phyloP scores from a whole-genome alignment of 2,113 vertebrate genomes.

The Thermophis baileyi region DNA sequence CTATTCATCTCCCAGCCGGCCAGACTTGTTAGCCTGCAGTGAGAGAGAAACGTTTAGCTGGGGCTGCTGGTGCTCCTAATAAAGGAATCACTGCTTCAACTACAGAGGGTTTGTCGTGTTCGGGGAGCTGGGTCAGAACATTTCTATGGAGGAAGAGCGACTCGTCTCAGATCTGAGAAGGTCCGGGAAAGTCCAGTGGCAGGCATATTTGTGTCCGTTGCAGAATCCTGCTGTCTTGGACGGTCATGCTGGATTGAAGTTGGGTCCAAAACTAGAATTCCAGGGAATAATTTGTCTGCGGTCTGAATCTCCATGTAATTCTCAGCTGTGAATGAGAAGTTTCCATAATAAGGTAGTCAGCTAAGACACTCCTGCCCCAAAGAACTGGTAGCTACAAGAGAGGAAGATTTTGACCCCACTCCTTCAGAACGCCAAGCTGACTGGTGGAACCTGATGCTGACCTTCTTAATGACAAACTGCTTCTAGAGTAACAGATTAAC shows the following conservation, averaged over 20 bases:
- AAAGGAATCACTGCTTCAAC: too few species aligned
- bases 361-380: background rate
- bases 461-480: background rate
- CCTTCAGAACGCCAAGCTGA: background rate
- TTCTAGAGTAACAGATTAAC: too few species aligned
- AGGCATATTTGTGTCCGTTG: background rate
- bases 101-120: too few species aligned
- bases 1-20: too few species aligned
- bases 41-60: too few species aligned
- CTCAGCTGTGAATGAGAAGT: background rate
- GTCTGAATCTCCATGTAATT: background rate
- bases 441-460: too few species aligned
- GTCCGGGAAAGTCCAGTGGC: too few species aligned
- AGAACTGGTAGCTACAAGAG: background rate
- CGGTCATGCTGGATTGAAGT: background rate
- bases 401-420: background rate
- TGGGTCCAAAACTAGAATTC: background rate
- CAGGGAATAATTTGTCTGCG: background rate
- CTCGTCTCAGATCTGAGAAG: background rate
- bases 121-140: too few species aligned
- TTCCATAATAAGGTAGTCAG: background rate
- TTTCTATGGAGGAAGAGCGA: background rate
- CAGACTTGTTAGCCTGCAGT: too few species aligned
- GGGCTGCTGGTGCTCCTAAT: too few species aligned
- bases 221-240: background rate